These are phyloP conservation scores for Melanotaenia trifasciata DNA, from an alignment of 2,797 vertebrate genomes.

Conservation along the genomic window DNA sequence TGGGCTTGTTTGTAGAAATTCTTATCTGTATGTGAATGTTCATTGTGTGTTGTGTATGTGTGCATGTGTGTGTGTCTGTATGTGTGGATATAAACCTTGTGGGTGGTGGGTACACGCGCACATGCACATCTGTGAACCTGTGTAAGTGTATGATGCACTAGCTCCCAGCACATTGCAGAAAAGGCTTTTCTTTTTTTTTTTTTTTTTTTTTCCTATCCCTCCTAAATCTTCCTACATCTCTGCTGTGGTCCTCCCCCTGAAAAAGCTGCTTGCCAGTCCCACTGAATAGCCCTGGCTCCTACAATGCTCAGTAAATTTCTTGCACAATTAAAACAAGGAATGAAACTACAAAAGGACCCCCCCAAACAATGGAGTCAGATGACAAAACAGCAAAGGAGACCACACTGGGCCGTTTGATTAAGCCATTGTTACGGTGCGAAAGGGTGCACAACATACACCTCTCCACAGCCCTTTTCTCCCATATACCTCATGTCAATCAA, in stretches of 20 bases:
- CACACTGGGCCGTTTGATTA: constrained; percentile 82
- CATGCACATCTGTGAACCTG: constrained; percentile 73
- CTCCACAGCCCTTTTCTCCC: constrained; percentile 80
- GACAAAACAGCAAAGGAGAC: constrained; percentile 85
- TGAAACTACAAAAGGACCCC: constrained; percentile 81
- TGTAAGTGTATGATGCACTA: constrained; percentile 68
- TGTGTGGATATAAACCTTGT: constrained; percentile 73
- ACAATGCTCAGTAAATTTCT: constrained; percentile 88
- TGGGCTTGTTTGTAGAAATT: constrained; percentile 56
- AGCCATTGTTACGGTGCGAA: constrained; percentile 77
- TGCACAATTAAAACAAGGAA: constrained; percentile 84
- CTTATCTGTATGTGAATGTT: constrained; percentile 62
- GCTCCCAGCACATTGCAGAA: constrained; percentile 67
- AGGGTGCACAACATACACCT: constrained; percentile 77
- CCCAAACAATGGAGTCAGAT: constrained; percentile 83
- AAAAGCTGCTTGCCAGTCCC: constrained; percentile 80
- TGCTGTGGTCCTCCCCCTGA: constrained; percentile 77
- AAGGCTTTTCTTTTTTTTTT: constrained; percentile 33
- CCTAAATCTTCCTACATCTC: constrained; percentile 84
- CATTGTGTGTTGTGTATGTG: constrained; percentile 1
- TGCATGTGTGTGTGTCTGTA: constrained; percentile 56
- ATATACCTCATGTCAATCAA: constrained; percentile 80
- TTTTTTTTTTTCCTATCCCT: constrained; percentile 79
- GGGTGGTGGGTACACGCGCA: constrained; percentile 71
- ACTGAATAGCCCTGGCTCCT: constrained; percentile 81